phyloP scores from a whole-genome alignment of 2,888 invertebrate species.

The Acleris emargana region DNA sequence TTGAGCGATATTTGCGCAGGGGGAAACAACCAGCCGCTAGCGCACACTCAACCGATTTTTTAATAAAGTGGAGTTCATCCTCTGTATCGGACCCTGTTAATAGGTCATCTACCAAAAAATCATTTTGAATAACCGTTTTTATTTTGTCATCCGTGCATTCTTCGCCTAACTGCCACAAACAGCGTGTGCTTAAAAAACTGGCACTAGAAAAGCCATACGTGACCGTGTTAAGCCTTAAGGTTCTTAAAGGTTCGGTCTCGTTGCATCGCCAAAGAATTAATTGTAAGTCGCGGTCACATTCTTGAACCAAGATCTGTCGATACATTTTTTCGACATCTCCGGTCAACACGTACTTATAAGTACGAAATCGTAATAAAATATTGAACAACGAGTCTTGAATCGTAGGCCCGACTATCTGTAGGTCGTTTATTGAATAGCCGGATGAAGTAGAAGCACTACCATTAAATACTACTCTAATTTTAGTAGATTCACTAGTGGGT shows the following conservation, averaged over 20 bases:
- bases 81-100: not conserved
- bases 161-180: constrained; percentile 23
- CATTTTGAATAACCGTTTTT: not conserved
- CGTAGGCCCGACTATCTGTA: constrained; percentile 9
- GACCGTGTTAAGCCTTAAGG: constrained; percentile 3
- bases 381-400: constrained; percentile 9
- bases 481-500: constrained; percentile 3
- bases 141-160: constrained; percentile 19
- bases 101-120: not conserved
- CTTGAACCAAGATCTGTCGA: constrained; percentile 8
- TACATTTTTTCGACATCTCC: constrained; percentile 7
- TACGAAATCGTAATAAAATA: not conserved
- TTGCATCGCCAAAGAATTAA: constrained; percentile 34
- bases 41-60: constrained; percentile 16
- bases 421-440: constrained; percentile 11
- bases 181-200: constrained; percentile 9
- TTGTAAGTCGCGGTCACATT: constrained; percentile 32
- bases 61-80: not conserved
- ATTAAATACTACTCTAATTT: not conserved
- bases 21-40: constrained; percentile 13
- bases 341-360: not conserved
- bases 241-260: constrained; percentile 8
- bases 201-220: constrained; percentile 17
- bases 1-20: constrained; percentile 17
- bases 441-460: constrained; percentile 1